Base-by-base conservation (phyloP, 2,113 vertebrate species). In the Equus przewalskii region DNA sequence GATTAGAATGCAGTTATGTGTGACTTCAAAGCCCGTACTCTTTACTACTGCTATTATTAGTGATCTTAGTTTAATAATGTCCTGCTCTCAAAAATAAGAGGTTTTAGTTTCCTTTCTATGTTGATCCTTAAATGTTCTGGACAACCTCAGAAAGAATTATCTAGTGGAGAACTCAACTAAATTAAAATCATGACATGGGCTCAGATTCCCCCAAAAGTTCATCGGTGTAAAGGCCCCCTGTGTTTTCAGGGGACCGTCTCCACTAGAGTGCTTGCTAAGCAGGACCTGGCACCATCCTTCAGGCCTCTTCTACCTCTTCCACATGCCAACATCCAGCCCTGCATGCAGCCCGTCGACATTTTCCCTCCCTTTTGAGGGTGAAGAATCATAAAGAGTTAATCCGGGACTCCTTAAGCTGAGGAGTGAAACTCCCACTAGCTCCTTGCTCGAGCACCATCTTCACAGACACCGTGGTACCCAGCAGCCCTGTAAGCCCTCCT, bases 351-450 rank as follows among this genome's bases (percentile, higher is more conserved):
- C 58, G 75, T 44, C 33, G 41, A 24, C 26, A 49, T 41, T 44
- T 22, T 41, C 7, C 64, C 10, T 28, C 33, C 30, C 10, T 19
- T 83, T 69, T 69, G 51, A 76, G 14, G 21, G 10, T 28, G 4
- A 81, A 82, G 11, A 24, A 75, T 76, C 91, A 76, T 60, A 81
- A 60, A 91, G 56, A 96, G 33, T 76, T 75, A 69, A 69, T 79
- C 70, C 60, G 73, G 30, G n/a, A 15, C 14, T 75, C 41, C 15
- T 96, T 85, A 90, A 67, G 69, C 46, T 11, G 33, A 86, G 75
- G 72, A 56, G 54, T 72, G 16, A 15, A 84, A 44, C 9, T 46
- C 46, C 16, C 33, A 65, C 22, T 30, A 64, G 18, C 44, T 64
- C 51, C 64, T 19, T 49, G 54, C 22, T 64, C 86, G 90, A 65